A percentile compares a stretch with the other conserved stretches of the same genome.
phyloP scores from a whole-genome alignment of 2,888 invertebrate species.

The Mamestra brassicae region DNA sequence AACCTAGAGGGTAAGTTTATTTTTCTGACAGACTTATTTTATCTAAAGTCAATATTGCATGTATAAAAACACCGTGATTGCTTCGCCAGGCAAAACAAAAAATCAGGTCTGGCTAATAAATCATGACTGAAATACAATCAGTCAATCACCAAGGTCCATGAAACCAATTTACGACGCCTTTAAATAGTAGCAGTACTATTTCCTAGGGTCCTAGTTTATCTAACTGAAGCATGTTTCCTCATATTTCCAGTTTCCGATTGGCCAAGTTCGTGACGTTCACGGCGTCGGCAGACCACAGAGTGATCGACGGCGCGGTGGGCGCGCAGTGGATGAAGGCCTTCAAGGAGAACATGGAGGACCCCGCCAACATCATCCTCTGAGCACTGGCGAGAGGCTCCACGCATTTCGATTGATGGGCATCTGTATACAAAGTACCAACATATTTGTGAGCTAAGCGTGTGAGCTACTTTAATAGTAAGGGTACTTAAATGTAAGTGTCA shows the following conservation, averaged over 20 bases:
- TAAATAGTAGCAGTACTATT: background rate
- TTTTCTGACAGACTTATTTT: too few species aligned
- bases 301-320: slow-evolving; percentile 99
- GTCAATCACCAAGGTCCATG: background rate
- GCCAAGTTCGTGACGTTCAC: slow-evolving; percentile 97
- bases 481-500: slow-evolving; percentile 53
- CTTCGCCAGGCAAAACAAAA: too few species aligned
- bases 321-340: slow-evolving; percentile 98
- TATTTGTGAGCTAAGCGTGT: slow-evolving; percentile 16
- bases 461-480: slow-evolving; percentile 45
- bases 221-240: background rate
- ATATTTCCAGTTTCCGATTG: slow-evolving; percentile 92
- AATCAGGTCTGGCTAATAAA: too few species aligned
- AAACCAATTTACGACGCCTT: background rate
- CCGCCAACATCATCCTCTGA: slow-evolving; percentile 98
- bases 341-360: slow-evolving; percentile 97
- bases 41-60: background rate
- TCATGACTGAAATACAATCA: too few species aligned
- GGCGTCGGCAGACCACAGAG: slow-evolving; percentile 98
- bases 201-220: background rate
- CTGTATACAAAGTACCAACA: slow-evolving; percentile 52
- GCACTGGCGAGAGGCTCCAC: slow-evolving; percentile 40
- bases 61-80: background rate
- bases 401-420: slow-evolving; percentile 71
- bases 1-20: slow-evolving; percentile 93